These are phyloP conservation scores for Nasonovia ribisnigri DNA, from an alignment of 2,888 invertebrate genomes.

Conservation along the genomic window DNA sequence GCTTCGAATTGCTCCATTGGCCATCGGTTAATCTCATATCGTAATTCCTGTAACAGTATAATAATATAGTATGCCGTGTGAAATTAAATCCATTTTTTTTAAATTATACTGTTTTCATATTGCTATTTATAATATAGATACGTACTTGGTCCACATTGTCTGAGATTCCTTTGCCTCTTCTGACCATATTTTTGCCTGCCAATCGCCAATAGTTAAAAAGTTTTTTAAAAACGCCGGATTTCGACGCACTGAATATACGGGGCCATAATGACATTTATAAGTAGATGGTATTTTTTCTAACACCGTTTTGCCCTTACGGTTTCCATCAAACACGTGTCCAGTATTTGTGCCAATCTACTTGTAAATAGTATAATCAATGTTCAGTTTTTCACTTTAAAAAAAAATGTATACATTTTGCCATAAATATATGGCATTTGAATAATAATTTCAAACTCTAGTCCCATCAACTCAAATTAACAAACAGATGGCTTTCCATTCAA, in stretches of 20 bases:
- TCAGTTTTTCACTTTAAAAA: not conserved
- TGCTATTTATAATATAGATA: not conserved
- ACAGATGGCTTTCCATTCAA: not conserved
- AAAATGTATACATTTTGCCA: not conserved
- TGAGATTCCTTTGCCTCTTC: constrained; percentile 95
- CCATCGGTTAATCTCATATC: constrained; percentile 78
- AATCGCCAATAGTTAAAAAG: constrained; percentile 94
- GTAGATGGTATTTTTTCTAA: constrained; percentile 80
- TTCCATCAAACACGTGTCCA: constrained; percentile 77
- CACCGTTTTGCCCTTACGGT: constrained; percentile 81
- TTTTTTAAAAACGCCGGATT: constrained; percentile 96
- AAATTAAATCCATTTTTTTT: not conserved
- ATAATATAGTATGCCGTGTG: not conserved
- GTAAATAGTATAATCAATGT: not conserved
- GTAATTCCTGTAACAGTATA: not conserved
- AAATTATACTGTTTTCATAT: too few species aligned
- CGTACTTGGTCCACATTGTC: constrained; percentile 87
- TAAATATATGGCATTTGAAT: not conserved
- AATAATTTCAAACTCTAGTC: not conserved
- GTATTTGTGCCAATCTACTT: constrained; percentile 76
- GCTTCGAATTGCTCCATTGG: constrained; percentile 91
- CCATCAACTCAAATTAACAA: not conserved
- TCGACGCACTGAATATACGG: constrained; percentile 89
- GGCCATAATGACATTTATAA: constrained; percentile 85
- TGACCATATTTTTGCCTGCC: constrained; percentile 95